Percentiles rank a stretch among this genome's conserved stretches.
Conservation (phyloP, 2,797 vertebrate genomes). For the Garrulus glandarius region DNA sequence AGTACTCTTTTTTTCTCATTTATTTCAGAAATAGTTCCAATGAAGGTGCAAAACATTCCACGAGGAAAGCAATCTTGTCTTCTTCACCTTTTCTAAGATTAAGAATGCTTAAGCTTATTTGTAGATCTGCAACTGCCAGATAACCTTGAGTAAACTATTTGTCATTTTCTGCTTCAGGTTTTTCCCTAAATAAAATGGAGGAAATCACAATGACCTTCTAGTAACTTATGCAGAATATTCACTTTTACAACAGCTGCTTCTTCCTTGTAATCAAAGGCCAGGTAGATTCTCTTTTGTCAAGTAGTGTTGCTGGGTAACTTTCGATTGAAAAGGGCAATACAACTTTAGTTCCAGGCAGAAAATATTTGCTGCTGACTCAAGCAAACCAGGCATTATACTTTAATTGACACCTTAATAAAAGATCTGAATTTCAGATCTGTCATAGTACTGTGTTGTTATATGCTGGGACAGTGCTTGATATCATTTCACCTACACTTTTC, state of each 20-base stretch:
- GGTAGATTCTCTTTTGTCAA: neutral
- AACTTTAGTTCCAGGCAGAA: neutral
- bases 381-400: neutral
- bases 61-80: neutral
- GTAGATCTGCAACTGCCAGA: neutral
- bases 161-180: neutral
- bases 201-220: neutral
- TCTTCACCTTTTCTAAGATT: neutral
- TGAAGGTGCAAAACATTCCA: neutral
- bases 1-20: neutral
- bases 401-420: neutral
- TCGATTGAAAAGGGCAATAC: neutral
- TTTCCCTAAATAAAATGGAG: neutral
- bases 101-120: neutral
- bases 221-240: neutral
- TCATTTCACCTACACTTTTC: neutral
- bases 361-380: neutral
- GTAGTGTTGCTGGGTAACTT: neutral
- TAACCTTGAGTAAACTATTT: neutral
- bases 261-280: neutral
- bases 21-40: neutral
- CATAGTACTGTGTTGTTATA: neutral
- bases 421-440: neutral
- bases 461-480: neutral
- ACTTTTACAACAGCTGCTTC: neutral